Evolutionary conservation across 2,113 vertebrate species (phyloP).

Genomic region (Lethenteron reissneri): DNA sequence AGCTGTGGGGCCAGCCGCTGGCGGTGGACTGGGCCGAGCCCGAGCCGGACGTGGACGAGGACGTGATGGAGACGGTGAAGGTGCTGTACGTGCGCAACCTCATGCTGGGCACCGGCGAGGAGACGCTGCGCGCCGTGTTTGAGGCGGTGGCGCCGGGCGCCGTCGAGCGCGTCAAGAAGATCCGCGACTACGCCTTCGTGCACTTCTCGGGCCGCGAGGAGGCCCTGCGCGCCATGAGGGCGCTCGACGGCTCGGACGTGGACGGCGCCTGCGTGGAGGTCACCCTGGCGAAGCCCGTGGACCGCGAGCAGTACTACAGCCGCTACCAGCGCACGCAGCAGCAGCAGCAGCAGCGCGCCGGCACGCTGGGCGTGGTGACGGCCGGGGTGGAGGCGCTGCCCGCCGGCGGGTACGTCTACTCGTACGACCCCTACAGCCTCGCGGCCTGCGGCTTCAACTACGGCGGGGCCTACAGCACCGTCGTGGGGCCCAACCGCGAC

Average conservation of each 20-base stretch:
- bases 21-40: slow-evolving; percentile 88
- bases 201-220: slow-evolving; percentile 67
- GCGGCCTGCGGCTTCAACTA: neutral
- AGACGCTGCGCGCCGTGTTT: slow-evolving; percentile 55
- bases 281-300: slow-evolving; percentile 55
- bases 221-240: slow-evolving; percentile 41
- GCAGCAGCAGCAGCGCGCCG: too few relatives aligned
- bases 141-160: slow-evolving; percentile 50
- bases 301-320: slow-evolving; percentile 10
- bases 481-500: neutral
- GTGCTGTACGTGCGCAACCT: slow-evolving; percentile 80
- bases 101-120: slow-evolving; percentile 60
- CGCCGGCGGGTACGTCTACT: too few relatives aligned
- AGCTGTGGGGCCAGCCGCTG: slow-evolving; percentile 65
- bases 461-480: neutral
- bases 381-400: too few relatives aligned
- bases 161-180: slow-evolving; percentile 76
- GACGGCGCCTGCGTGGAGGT: slow-evolving; percentile 65
- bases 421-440: slow-evolving; percentile 2
- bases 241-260: slow-evolving; percentile 53
- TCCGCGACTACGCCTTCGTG: slow-evolving; percentile 74
- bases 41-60: slow-evolving; percentile 63
- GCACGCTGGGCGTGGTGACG: too few relatives aligned
- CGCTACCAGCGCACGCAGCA: neutral
- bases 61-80: slow-evolving; percentile 65